These are phyloP conservation scores for Volucella inflata DNA, from an alignment of 2,888 invertebrate species.

Conservation along the genomic window DNA sequence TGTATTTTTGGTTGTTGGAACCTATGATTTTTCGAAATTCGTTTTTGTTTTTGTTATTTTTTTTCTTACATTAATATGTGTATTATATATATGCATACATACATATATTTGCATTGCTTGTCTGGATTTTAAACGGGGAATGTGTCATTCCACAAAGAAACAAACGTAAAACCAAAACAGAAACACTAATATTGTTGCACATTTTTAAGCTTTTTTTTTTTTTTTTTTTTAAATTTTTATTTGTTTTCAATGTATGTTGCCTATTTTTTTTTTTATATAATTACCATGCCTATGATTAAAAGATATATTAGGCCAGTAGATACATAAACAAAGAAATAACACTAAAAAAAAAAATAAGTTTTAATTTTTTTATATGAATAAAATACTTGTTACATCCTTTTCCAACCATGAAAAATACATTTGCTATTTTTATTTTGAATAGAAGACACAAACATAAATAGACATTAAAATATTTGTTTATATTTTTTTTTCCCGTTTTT, in stretches of 20 bases:
- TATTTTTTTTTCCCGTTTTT: slow-evolving; percentile 20
- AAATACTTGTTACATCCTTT: slow-evolving; percentile 39
- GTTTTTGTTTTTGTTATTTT: slow-evolving; percentile 75
- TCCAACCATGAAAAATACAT: slow-evolving; percentile 55
- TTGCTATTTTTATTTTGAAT: slow-evolving; percentile 27
- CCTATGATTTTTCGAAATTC: slow-evolving; percentile 29
- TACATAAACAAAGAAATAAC: slow-evolving; percentile 9
- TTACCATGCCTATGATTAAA: slow-evolving; percentile 14
- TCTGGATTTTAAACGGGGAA: slow-evolving; percentile 86
- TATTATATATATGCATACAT: too few species aligned
- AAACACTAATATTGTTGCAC: slow-evolving; percentile 52
- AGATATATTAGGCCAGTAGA: slow-evolving; percentile 8
- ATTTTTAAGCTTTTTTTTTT: slow-evolving; percentile 17
- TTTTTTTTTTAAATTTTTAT: slow-evolving; percentile 9
- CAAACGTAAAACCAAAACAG: slow-evolving; percentile 78
- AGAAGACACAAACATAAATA: slow-evolving; percentile 55
- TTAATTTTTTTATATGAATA: slow-evolving; percentile 15
- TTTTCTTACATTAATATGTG: slow-evolving; percentile 57
- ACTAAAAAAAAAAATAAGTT: slow-evolving; percentile 6
- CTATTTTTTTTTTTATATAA: slow-evolving; percentile 23
- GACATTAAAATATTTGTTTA: slow-evolving; percentile 42
- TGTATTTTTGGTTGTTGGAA: slow-evolving; percentile 65
- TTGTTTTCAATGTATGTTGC: slow-evolving; percentile 14
- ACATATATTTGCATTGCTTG: slow-evolving; percentile 80
- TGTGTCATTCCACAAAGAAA: slow-evolving; percentile 91